Evolutionary conservation across 2,113 vertebrate genomes (phyloP), one percentile per base, ranked within the genome.

Genomic region (Gallinago paraguaiae): DNA sequence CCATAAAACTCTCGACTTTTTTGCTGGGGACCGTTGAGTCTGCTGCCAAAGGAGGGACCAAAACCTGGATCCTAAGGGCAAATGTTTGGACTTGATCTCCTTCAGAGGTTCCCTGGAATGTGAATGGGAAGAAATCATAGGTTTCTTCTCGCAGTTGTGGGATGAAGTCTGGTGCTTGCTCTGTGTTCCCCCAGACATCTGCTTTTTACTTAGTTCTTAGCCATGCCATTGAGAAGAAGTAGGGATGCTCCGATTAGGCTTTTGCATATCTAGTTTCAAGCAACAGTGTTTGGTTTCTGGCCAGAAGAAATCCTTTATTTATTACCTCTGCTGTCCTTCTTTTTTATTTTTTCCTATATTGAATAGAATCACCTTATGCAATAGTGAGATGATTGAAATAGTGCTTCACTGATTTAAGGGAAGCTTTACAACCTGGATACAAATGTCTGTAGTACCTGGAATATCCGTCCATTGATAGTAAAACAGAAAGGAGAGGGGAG

Each of bases 21-120:
- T 24, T 16, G 3, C 8, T 72, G 82, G 70, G 45, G 9, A 18
- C 25, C 11, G 0, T 3, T 28, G 68, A 61, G 51, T 24, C 46
- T 35, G 3, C 50, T 65, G 41, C 56, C 37, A 31, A 7, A 82
- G 43, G 35, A 90, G 50, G 56, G 84, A 15, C 46, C 15, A 2
- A 63, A 71, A 20, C 14, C n/a, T 63, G 75, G 51, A 43, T 56
- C 75, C 51, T 24, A 45, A 80, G 53, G 57, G 48, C 0, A 4
- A 16, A 39, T 13, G 22, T 43, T 70, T 83, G 60, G 72, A 8
- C 4, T 41, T 53, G 7, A 25, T 25, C 75, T 64, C 39, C 28
- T 39, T 28, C 1, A 3, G 64, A 80, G 27, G 27, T 61, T 59
- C 5, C 50, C 35, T 43, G 27, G 12, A 0, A 0, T 6, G 59